A percentile compares a stretch with the other conserved stretches of the same genome.
phyloP scores from a whole-genome alignment of 1,140 invertebrate species.

The Propsilocerus akamusi region DNA sequence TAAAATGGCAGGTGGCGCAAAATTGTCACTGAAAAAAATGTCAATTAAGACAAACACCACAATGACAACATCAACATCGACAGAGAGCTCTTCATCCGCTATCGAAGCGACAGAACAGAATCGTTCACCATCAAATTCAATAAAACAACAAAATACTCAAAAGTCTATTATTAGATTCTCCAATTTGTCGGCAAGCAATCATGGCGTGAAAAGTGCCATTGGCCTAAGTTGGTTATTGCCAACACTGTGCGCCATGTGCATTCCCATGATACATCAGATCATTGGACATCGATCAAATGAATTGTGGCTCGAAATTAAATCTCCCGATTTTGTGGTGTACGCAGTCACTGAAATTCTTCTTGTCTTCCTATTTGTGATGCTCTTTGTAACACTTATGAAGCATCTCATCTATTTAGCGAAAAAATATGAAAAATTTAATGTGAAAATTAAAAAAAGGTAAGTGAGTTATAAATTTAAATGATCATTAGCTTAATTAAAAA shows the following conservation, averaged over 20 bases:
- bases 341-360: constrained; percentile 21
- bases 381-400: constrained; percentile 20
- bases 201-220: constrained; percentile 15
- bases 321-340: constrained; percentile 18
- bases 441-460: constrained; percentile 24
- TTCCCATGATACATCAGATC: constrained; percentile 23
- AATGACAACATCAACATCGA: constrained; percentile 8
- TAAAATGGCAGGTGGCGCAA: constrained; percentile 14
- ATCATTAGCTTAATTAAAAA: too few species aligned
- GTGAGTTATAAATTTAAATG: background rate
- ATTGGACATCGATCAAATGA: constrained; percentile 22
- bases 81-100: constrained; percentile 8
- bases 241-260: constrained; percentile 19
- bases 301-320: constrained; percentile 21
- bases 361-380: constrained; percentile 12
- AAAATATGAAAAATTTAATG: constrained; percentile 24
- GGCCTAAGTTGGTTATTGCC: constrained; percentile 23
- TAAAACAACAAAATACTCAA: background rate
- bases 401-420: constrained; percentile 27
- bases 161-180: background rate
- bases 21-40: constrained; percentile 2
- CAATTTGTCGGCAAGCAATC: constrained; percentile 13
- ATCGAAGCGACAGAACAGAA: background rate
- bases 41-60: constrained; percentile 7
- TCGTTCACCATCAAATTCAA: background rate